Conservation (phyloP, 2,888 invertebrate species). For the Mayetiola destructor region DNA sequence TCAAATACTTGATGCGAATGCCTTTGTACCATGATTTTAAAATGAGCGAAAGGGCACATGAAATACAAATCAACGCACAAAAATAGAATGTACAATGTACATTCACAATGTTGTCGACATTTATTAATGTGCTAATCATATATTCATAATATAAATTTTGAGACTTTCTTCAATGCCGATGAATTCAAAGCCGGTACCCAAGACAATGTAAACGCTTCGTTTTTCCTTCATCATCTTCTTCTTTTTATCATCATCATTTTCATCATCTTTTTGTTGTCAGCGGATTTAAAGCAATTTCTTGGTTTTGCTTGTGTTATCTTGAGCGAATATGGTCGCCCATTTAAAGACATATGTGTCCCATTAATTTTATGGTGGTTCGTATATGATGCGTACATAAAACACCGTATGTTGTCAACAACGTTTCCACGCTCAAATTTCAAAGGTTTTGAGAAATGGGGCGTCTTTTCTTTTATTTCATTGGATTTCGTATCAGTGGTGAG, state of each 20-base stretch:
- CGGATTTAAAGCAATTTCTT: too few relatives aligned
- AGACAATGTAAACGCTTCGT: background rate
- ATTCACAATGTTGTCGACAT: constrained; percentile 1
- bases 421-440: too few relatives aligned
- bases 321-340: background rate
- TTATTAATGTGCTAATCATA: constrained; percentile 12
- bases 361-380: constrained; percentile 5
- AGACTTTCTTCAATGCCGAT: background rate
- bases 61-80: too few relatives aligned
- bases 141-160: constrained; percentile 10
- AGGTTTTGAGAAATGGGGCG: too few relatives aligned
- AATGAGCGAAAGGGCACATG: too few relatives aligned
- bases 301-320: background rate
- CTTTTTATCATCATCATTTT: background rate
- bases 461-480: too few relatives aligned
- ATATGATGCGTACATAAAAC: too few relatives aligned
- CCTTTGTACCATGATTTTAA: too few relatives aligned
- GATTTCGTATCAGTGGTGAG: too few relatives aligned
- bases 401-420: constrained; percentile 1
- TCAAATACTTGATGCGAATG: too few relatives aligned
- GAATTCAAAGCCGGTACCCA: too few relatives aligned
- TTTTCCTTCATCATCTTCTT: background rate
- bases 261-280: background rate
- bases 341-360: background rate
- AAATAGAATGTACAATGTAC: too few relatives aligned